phyloP scores from a whole-genome alignment of 2,113 vertebrate genomes.

The Malurus melanocephalus region DNA sequence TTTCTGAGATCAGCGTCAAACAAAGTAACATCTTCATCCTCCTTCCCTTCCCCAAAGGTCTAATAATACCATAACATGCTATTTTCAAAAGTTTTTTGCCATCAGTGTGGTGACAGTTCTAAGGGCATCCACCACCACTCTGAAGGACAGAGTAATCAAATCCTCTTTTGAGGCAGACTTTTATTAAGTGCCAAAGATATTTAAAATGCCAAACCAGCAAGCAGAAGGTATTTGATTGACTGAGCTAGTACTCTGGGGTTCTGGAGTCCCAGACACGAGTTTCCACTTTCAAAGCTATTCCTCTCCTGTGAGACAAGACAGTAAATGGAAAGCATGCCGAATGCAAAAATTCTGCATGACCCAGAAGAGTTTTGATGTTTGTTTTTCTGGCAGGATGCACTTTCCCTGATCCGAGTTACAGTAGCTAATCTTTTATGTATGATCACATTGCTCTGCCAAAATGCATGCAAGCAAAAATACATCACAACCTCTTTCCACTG shows the following conservation, averaged over 20 bases:
- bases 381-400: conserved; percentile 29
- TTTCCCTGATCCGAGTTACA: conserved; percentile 30
- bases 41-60: neutral
- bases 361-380: conserved; percentile 31
- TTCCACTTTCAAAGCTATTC: conserved; percentile 1
- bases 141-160: neutral
- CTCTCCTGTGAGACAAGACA: neutral
- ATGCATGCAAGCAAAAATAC: conserved; percentile 44
- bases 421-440: conserved; percentile 60
- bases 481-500: conserved; percentile 31
- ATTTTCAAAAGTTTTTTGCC: neutral
- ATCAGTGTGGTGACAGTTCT: neutral
- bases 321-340: neutral
- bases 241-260: neutral
- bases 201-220: neutral
- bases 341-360: neutral
- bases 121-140: neutral
- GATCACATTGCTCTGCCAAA: conserved; percentile 20
- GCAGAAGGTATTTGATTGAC: neutral
- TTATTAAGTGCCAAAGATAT: neutral
- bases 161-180: neutral
- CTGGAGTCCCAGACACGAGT: neutral
- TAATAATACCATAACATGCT: neutral
- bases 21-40: neutral
- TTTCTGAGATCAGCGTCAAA: neutral